Percentiles rank a stretch among this genome's conserved stretches.
phyloP scores from a whole-genome alignment of 1,140 invertebrate species.

The Cryptotermes secundus region DNA sequence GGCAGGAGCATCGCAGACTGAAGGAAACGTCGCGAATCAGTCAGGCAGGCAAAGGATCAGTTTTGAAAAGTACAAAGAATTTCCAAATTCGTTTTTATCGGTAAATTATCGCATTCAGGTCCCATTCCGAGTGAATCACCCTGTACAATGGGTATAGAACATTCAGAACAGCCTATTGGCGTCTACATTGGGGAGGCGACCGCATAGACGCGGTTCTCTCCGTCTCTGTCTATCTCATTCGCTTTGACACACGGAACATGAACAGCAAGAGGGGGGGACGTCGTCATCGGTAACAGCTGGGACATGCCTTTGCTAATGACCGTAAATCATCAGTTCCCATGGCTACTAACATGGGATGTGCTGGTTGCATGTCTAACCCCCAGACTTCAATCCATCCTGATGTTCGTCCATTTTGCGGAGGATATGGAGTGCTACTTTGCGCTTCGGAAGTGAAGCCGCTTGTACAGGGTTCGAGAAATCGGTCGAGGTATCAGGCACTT shows the following conservation, averaged over 20 bases:
- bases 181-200: background rate
- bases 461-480: too few relatives aligned
- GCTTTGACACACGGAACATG: background rate
- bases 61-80: too few relatives aligned
- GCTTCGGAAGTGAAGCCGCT: too few relatives aligned
- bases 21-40: too few relatives aligned
- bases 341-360: background rate
- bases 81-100: too few relatives aligned
- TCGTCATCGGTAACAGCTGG: constrained; percentile 2
- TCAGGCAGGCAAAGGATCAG: too few relatives aligned
- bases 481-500: too few relatives aligned
- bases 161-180: background rate
- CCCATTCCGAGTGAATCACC: background rate
- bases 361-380: background rate
- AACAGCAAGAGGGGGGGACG: background rate
- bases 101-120: too few relatives aligned
- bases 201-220: background rate
- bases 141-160: background rate
- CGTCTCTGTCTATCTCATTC: background rate
- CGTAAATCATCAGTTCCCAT: background rate
- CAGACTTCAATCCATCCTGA: background rate
- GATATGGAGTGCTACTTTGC: background rate
- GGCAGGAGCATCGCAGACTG: too few relatives aligned
- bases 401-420: background rate
- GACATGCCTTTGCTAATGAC: constrained; percentile 13